phyloP scores from a whole-genome alignment of 2,888 invertebrate species.

The Lasioglossum calceatum region DNA sequence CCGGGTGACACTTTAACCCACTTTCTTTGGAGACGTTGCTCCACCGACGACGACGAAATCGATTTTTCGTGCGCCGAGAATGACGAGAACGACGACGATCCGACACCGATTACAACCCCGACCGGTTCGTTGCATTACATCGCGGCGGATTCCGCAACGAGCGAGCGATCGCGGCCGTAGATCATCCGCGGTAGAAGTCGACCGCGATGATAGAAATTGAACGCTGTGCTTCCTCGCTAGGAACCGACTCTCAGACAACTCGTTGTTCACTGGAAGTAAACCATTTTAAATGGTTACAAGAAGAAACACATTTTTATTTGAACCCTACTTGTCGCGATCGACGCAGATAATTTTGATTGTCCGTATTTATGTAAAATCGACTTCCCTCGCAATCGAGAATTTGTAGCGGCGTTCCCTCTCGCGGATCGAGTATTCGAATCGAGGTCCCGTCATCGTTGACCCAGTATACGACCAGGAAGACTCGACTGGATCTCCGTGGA shows the following conservation, averaged over 20 bases:
- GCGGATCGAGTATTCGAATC: neutral
- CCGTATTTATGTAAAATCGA: too few relatives aligned
- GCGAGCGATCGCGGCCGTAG: neutral
- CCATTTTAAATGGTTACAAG: too few relatives aligned
- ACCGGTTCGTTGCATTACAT: neutral
- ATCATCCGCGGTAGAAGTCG: slow-evolving; percentile 14
- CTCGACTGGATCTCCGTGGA: slow-evolving; percentile 11
- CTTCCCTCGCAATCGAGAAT: neutral
- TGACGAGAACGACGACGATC: slow-evolving; percentile 9
- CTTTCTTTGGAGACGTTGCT: slow-evolving; percentile 34
- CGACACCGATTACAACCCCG: slow-evolving; percentile 19
- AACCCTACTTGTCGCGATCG: too few relatives aligned
- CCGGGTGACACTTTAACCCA: slow-evolving; percentile 41
- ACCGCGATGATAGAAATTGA: neutral
- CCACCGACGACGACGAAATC: slow-evolving; percentile 9
- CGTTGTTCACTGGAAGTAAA: neutral
- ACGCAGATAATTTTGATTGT: too few relatives aligned
- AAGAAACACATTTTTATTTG: too few relatives aligned
- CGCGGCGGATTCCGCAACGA: neutral
- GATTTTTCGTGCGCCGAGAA: slow-evolving; percentile 8
- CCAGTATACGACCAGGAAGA: slow-evolving; percentile 14
- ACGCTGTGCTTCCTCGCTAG: neutral
- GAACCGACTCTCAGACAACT: neutral
- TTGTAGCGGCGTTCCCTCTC: neutral
- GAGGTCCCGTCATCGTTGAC: neutral